Evolutionary conservation across 1,140 invertebrate species (phyloP), one percentile per base, ranked within the genome.

Genomic region (Pteromalus puparum): DNA sequence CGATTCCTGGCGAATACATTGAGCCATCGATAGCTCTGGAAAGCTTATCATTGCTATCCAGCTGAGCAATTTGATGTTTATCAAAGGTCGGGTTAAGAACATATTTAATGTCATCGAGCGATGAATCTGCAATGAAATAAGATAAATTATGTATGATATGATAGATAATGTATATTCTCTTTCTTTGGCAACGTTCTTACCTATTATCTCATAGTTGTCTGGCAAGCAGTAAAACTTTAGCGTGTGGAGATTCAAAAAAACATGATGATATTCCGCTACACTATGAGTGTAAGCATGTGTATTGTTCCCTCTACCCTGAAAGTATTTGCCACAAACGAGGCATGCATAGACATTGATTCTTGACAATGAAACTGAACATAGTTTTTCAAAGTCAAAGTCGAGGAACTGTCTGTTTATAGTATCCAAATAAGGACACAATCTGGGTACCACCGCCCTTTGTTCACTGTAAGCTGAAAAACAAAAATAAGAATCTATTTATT

Each of bases 281-380:
- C 98, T 99, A 92, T 99, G 99, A 12, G 98, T 99, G 90, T 99
- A 99, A 18, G 99, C 99, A 94, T 99, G 98, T 12, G 99, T 99
- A 89, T 99, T 99, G 9, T 97, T 98, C 2, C 99, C 99, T 92
- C 99, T 95, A 0, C 99, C 98, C 97, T 96, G 99, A 91, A 99
- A 99, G 92, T 99, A 99, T 94, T 99, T 99, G 28, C 99, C 99
- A 93, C 99, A 99, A 2, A 99, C 98, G 48, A 99, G 94, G 92
- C 99, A 99, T n/a, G 99, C 99, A 93, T 99, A 99, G 30, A 99
- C 99, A 95, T 99, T 99, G 80, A 99, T 99, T 90, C 99, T 96
- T 0, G 98, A 99, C 68, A 99, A 92, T 4, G 99, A 99, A 28
- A 99, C 96, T 1, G 98, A 99, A 92, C 99, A 99, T 5, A 99